Evolutionary conservation across 1,140 invertebrate genomes (phyloP).

Genomic region (Macrostomum lignano): DNA sequence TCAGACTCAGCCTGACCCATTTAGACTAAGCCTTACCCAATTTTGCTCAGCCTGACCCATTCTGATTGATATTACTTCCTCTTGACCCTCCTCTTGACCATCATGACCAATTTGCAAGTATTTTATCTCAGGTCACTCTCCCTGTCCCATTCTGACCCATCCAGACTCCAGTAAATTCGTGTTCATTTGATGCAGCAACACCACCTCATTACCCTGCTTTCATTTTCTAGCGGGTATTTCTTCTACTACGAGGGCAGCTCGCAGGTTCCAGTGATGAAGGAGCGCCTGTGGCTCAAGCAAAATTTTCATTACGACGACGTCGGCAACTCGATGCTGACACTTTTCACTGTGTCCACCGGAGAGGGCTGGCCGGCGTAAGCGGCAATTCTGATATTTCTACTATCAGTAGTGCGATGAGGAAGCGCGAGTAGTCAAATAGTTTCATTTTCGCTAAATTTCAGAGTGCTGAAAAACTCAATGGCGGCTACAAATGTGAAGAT

Average conservation of each 20-base stretch:
- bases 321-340: slow-evolving; percentile 74
- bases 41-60: too few species aligned
- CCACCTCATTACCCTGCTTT: too few species aligned
- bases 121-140: too few species aligned
- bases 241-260: slow-evolving; percentile 55
- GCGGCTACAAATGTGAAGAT: slow-evolving; percentile 80
- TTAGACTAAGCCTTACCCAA: too few species aligned
- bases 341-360: slow-evolving; percentile 95
- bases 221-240: slow-evolving; percentile 48
- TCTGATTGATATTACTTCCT: too few species aligned
- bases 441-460: slow-evolving; percentile 27
- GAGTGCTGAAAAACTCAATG: slow-evolving; percentile 94
- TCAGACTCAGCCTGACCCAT: too few species aligned
- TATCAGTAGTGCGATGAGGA: neutral
- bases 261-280: slow-evolving; percentile 46
- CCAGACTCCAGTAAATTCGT: too few species aligned
- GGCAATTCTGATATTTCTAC: slow-evolving; percentile 13
- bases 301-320: slow-evolving; percentile 97
- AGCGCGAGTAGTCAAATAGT: too few species aligned
- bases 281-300: slow-evolving; percentile 55
- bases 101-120: too few species aligned
- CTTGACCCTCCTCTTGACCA: too few species aligned
- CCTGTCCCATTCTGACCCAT: too few species aligned
- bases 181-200: too few species aligned
- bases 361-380: slow-evolving; percentile 90